Evolutionary conservation across 2,797 vertebrate species (phyloP), one percentile per base, ranked within the genome.

Genomic region (Avahi laniger): DNA sequence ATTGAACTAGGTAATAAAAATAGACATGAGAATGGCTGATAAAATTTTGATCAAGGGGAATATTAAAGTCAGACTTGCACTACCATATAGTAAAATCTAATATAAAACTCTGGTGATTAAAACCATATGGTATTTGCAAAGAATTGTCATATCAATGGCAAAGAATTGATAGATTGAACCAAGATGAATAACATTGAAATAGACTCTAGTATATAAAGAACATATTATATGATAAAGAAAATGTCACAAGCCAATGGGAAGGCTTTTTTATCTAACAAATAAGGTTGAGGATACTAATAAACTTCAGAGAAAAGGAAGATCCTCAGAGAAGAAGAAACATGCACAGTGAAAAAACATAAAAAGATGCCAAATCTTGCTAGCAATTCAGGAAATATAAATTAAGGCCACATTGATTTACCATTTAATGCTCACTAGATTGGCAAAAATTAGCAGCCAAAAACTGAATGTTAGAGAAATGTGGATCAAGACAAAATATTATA

Each of bases 111-210:
- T 30, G 70, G 20, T 87, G 24, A 96, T 97, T 84, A 91, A 96
- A 96, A 72, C 91, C 91, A 97, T 79, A 96, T 94, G 92, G 38
- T 92, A 95, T 95, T 92, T 72, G 97, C 92, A 97, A 87, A 92
- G 89, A 95, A 94, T 46, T 95, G 79, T 87, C 91, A 96, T 89
- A 94, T 96, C 94, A 94, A 50, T 96, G 17, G 63, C 63, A 65
- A 65, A 65, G 26, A 65, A n/a, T 65, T 65, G 33, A 65, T 65
- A 65, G 63, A n/a, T n/a, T 4, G 94, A 93, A 89, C 86, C 57
- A 96, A 92, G 96, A 82, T 93, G 82, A 61, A 70, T 80, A 96
- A 95, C 83, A 96, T 84, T 96, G 91, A 95, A 98, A 93, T 33
- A 96, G 75, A 89, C 65, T 91, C 33, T 63, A 93, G 38, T 83